phyloP scores from a whole-genome alignment of 2,797 vertebrate genomes.

The Oreochromis mossambicus region DNA sequence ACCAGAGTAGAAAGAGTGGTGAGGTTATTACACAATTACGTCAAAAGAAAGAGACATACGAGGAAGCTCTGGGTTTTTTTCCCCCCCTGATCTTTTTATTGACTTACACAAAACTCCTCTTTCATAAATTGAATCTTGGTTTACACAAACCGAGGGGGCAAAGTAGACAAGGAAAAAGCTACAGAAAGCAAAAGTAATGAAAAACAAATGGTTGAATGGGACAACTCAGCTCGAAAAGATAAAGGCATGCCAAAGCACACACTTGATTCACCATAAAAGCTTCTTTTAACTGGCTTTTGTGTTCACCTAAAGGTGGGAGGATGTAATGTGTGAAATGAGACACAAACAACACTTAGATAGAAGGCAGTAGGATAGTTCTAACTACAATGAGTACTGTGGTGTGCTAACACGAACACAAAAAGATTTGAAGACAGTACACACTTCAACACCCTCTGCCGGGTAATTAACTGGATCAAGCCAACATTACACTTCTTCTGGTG shows the following conservation, averaged over 20 bases:
- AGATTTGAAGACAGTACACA: neutral
- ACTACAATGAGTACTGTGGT: neutral
- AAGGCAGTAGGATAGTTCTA: neutral
- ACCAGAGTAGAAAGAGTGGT: neutral
- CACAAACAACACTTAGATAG: neutral
- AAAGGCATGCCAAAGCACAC: conserved; percentile 1
- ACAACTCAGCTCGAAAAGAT: neutral
- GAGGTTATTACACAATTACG: neutral
- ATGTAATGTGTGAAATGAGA: neutral
- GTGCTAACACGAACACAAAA: neutral
- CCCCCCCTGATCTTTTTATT: neutral
- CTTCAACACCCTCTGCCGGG: neutral
- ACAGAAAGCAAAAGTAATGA: neutral
- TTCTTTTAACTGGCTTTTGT: neutral
- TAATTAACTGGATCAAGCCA: neutral
- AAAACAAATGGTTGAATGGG: neutral
- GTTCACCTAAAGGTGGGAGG: neutral
- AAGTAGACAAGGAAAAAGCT: neutral
- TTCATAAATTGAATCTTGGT: neutral
- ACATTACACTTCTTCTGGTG: neutral
- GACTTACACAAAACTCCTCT: neutral
- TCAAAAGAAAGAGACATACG: neutral
- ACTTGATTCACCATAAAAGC: neutral
- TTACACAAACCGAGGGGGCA: neutral
- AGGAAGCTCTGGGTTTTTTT: neutral